These are phyloP conservation scores for Barbus barbus DNA, from an alignment of 2,113 vertebrate genomes.

Conservation along the genomic window DNA sequence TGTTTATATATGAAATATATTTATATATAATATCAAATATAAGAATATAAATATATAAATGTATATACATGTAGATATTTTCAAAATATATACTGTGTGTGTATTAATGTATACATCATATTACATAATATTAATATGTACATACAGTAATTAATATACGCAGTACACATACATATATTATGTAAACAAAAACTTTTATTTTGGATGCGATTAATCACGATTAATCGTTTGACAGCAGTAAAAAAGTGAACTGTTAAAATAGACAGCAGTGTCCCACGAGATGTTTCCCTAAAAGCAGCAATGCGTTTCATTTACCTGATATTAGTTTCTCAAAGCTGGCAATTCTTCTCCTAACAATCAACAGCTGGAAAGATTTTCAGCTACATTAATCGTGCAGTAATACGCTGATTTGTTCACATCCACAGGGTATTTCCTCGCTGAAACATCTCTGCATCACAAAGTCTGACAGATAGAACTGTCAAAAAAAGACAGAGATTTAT, in stretches of 20 bases:
- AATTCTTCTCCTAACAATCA: conserved; percentile 64
- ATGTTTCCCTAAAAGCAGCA: not conserved
- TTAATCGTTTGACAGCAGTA: too few species aligned
- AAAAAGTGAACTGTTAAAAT: not conserved
- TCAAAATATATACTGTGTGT: too few species aligned
- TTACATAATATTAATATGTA: too few species aligned
- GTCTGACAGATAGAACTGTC: conserved; percentile 70
- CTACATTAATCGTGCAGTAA: conserved; percentile 78
- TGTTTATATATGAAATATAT: too few species aligned
- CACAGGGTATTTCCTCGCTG: conserved; percentile 72
- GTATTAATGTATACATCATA: too few species aligned
- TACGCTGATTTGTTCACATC: conserved; percentile 73
- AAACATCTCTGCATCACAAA: conserved; percentile 74
- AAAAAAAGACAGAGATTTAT: conserved; percentile 68
- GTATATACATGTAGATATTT: too few species aligned
- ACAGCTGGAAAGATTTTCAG: conserved; percentile 74
- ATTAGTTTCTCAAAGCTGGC: conserved; percentile 60
- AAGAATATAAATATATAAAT: too few species aligned
- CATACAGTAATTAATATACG: too few species aligned
- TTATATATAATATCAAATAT: too few species aligned
- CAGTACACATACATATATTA: too few species aligned
- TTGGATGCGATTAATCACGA: too few species aligned
- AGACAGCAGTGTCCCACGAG: not conserved
- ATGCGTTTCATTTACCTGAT: conserved; percentile 63
- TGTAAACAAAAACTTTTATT: too few species aligned